Percentiles rank a stretch among this genome's conserved stretches.
Conservation (phyloP, 2,888 invertebrate species). For the Drosophila villosipedis region DNA sequence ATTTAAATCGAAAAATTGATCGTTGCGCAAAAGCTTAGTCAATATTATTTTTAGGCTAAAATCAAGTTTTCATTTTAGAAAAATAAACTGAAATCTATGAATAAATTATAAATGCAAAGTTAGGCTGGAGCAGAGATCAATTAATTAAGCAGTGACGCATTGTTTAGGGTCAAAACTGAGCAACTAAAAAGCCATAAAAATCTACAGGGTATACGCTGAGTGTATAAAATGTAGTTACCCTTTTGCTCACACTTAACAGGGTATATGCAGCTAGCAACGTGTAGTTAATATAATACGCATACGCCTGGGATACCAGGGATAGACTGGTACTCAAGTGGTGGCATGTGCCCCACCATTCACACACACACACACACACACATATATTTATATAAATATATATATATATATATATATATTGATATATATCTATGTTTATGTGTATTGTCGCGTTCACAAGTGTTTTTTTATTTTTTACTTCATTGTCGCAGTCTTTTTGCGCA, state of each 20-base stretch:
- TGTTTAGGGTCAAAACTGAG: not conserved
- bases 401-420: not conserved
- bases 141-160: not conserved
- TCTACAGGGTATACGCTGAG: not conserved
- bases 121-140: not conserved
- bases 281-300: constrained; percentile 48
- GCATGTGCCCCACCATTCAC: not conserved
- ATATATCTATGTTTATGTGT: not conserved
- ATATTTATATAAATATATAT: not conserved
- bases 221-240: no score
- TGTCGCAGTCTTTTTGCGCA: constrained; percentile 50
- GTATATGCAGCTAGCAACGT: constrained; percentile 14
- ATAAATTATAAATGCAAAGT: not conserved
- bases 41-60: not conserved
- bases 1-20: not conserved
- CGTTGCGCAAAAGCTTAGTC: not conserved
- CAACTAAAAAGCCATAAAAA: no score
- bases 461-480: constrained; percentile 47
- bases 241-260: not conserved
- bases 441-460: constrained; percentile 3
- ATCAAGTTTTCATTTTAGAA: not conserved
- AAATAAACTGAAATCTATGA: not conserved
- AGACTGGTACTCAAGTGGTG: constrained; percentile 22
- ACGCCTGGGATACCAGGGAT: constrained; percentile 52
- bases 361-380: not conserved